Base-by-base conservation (phyloP, 2,888 invertebrate genomes). In the Drosophila sordidapex region DNA sequence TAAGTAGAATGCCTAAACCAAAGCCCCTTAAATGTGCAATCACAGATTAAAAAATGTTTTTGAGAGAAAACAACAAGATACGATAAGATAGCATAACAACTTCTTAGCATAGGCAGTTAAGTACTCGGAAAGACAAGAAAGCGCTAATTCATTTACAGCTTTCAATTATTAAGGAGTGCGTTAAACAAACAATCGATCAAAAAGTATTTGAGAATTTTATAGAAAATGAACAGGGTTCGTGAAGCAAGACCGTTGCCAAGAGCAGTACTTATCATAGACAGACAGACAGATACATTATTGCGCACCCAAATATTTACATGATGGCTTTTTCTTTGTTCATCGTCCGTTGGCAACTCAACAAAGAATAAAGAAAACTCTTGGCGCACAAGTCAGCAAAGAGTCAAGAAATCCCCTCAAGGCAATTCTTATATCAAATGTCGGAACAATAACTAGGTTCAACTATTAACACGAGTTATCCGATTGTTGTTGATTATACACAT, bases 1-100 rank as follows among this genome's bases (percentile, higher is more conserved):
- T 31, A 10, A 56, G 7, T 48, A 35, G 38, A 40, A 29, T 52
- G 46, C n/a, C 27, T 6, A 68, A 89, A 80, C 84, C 89, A 85
- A 77, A 75, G 72, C 82, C 52, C 56, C 40, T 33, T 72, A 82
- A 89, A 70, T 75, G 69, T 76, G 68, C 62, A 76, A 87, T 89
- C 85, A 89, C 52, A 78, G 63, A 51, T 71, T 65, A 74, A 72
- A 69, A 71, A 63, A 65, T 40, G 51, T 38, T 29, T 48, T 38
- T 8, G 1, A 40, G 46, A 52, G 70, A 40, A 27, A 61, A 35
- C 52, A 70, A 51, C 46, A 29, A 57, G 7, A 15, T 6, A 8
- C 46, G 85, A 89, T 87, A 76, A 87, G 85, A 86, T 85, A 72
- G 40, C 4, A 49, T 38, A 58, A 53, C 6, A 36, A 57, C 46